Conservation (phyloP, 2,113 vertebrate species). For the Falcunculus frontatus region DNA sequence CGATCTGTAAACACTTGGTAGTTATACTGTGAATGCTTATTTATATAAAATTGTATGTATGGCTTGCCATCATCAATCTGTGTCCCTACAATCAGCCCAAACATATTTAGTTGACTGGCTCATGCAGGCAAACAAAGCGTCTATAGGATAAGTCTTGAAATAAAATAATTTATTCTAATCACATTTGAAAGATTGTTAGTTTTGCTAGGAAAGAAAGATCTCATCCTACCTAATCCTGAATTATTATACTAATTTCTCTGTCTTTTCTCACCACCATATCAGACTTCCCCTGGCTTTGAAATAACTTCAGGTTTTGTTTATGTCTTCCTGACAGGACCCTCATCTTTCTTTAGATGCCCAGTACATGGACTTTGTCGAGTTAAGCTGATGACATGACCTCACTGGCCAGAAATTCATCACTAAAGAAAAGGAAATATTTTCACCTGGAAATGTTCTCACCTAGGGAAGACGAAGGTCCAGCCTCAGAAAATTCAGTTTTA, state of each 20-base stretch:
- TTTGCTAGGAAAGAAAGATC: constrained; percentile 45
- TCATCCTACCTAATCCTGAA: constrained; percentile 62
- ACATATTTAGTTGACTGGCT: constrained; percentile 5
- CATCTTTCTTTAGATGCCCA: constrained; percentile 55
- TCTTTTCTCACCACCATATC: constrained; percentile 54
- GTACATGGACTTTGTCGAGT: constrained; percentile 63
- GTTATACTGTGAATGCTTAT: neutral
- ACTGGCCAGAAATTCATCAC: constrained; percentile 43
- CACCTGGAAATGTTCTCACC: constrained; percentile 14
- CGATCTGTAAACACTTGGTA: neutral
- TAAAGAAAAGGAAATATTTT: constrained; percentile 38
- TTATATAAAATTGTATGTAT: constrained; percentile 18
- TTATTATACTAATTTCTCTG: constrained; percentile 54
- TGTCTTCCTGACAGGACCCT: constrained; percentile 40
- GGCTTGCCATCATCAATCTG: constrained; percentile 24
- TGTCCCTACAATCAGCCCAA: constrained; percentile 19
- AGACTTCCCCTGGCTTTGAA: constrained; percentile 28
- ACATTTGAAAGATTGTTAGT: constrained; percentile 54
- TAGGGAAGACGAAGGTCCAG: neutral
- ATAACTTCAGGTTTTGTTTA: constrained; percentile 61
- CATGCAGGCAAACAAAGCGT: neutral
- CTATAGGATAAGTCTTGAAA: constrained; percentile 8
- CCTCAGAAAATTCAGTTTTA: neutral
- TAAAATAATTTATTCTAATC: constrained; percentile 57
- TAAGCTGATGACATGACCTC: constrained; percentile 53